Base-by-base conservation (phyloP, 1,140 invertebrate genomes). In the Mamestra configurata region DNA sequence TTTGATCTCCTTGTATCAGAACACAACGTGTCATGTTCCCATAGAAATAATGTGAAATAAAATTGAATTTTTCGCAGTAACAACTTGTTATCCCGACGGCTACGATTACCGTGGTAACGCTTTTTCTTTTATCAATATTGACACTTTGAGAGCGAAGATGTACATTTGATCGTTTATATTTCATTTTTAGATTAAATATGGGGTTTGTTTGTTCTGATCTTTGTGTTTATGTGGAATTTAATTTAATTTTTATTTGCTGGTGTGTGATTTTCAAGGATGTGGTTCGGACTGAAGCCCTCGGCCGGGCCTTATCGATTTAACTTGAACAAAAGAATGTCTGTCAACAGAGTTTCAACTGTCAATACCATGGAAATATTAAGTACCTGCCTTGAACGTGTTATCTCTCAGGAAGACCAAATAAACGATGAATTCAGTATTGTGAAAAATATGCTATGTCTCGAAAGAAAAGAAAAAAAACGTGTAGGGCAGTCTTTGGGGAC, bases 1-100 rank as follows among this genome's bases (percentile, higher is more conserved):
- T 31, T 57, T 57, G 55, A 57, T 57, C 43, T 46, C 11, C 6
- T 7, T 20, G 18, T 40, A 40, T 22, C 7, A 20, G 40, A 64
- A 64, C 57, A 59, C 59, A 40, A 40, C 59, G 10, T 31, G 35
- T 64, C n/a, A 11, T n/a, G 8, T 37, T 64, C 59, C n/a, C 35
- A 40, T 37, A 37, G 18, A 40, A 64, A 64, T 35, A 64, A 27
- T 1, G 24, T 13, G 57, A 64, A 59, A 59, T 31, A 59, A 31
- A 64, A 18, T 37, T 11, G 7, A 40, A 40, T 64, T 37, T 10
- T 64, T 20, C 8, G 31, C 7, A 11, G n/a, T 40, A 22, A 64
- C 59, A 37, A 7, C 31, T 40, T 37, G 59, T 37, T 37, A 37
- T 37, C 10, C 59, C 59, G 35, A 11, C 35, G 15, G 57, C 15